These are phyloP conservation scores for Altica lythri DNA, from an alignment of 2,888 invertebrate species.

Conservation along the genomic window DNA sequence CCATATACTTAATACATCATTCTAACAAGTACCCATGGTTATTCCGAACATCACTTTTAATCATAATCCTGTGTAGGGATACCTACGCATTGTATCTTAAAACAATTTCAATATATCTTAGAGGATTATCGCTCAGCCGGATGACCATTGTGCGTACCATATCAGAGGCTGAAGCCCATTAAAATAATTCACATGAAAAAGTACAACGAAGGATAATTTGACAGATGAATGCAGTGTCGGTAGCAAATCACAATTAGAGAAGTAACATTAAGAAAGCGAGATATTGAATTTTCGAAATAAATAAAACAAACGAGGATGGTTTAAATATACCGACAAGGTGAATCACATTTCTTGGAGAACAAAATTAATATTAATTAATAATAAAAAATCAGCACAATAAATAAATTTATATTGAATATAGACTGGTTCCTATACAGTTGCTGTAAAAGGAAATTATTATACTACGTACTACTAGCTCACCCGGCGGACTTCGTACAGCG, in stretches of 20 bases:
- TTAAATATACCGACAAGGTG: too few relatives aligned
- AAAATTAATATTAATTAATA: too few relatives aligned
- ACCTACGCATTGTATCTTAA: conserved; percentile 14
- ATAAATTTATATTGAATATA: too few relatives aligned
- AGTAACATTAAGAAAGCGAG: conserved; percentile 23
- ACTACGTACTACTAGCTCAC: too few relatives aligned
- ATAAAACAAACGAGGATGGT: conserved; percentile 23
- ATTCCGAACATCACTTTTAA: conserved; percentile 3
- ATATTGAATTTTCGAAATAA: conserved; percentile 29
- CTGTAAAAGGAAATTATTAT: too few relatives aligned
- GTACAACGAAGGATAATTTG: conserved; percentile 32
- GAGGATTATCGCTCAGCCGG: conserved; percentile 27
- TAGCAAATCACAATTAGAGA: conserved; percentile 39
- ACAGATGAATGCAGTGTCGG: conserved; percentile 37
- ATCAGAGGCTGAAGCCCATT: conserved; percentile 12
- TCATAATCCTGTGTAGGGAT: background rate
- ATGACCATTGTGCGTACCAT: conserved; percentile 3
- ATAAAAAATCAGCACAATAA: too few relatives aligned
- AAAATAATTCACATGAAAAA: conserved; percentile 35
- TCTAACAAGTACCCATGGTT: too few relatives aligned
- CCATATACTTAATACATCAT: too few relatives aligned
- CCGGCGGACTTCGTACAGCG: too few relatives aligned
- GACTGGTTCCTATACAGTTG: too few relatives aligned
- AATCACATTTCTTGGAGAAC: too few relatives aligned
- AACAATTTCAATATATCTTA: conserved; percentile 33